Conservation (phyloP, 2,797 vertebrate species). For the Aulostomus chinensis region DNA sequence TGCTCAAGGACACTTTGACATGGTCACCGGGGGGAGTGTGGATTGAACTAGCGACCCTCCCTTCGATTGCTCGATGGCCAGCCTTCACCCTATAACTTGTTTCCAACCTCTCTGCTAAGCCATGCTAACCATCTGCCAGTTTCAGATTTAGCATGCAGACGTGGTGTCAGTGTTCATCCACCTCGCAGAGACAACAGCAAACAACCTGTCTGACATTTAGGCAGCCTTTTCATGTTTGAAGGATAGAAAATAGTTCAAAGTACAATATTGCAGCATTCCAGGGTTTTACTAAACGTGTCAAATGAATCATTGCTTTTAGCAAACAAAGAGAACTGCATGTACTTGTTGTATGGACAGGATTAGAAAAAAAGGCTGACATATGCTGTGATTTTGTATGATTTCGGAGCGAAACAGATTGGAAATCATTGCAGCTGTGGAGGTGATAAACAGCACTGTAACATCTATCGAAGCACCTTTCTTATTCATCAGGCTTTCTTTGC, state of each 20-base stretch:
- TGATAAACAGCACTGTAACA: slow-evolving; percentile 21
- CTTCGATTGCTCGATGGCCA: no score
- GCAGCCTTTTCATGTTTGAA: no score
- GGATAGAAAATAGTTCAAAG: neutral
- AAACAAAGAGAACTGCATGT: neutral
- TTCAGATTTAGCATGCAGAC: no score
- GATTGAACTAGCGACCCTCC: no score
- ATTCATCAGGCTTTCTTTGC: slow-evolving; percentile 14
- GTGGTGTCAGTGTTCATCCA: no score
- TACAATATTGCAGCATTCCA: neutral
- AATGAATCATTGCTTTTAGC: neutral
- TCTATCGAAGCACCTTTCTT: slow-evolving; percentile 4
- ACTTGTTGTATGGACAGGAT: neutral
- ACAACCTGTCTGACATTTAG: no score
- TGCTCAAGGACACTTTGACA: no score
- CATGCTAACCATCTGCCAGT: no score
- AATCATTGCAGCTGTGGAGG: slow-evolving; percentile 22
- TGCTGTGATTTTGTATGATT: slow-evolving; percentile 5
- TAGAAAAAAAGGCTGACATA: neutral
- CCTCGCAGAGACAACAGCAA: no score
- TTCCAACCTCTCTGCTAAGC: no score
- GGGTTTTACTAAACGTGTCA: neutral
- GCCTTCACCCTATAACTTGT: no score
- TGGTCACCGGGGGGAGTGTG: no score
- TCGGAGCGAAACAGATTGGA: slow-evolving; percentile 21